These are phyloP conservation scores for Chaenogobius annularis DNA, from an alignment of 2,113 vertebrate species.

Conservation along the genomic window DNA sequence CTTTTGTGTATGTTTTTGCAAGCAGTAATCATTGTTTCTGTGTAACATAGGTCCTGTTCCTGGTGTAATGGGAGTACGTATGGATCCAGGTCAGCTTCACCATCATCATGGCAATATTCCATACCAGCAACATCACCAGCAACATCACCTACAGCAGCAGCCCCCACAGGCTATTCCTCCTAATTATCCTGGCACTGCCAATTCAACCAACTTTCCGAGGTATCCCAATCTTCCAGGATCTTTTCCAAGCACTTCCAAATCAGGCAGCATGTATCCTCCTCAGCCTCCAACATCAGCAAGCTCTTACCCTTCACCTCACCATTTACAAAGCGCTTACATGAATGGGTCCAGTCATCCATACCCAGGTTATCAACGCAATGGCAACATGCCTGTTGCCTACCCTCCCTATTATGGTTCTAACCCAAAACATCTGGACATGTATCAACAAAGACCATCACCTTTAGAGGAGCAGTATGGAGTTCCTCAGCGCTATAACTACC, in stretches of 20 bases:
- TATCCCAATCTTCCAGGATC: constrained; percentile 76
- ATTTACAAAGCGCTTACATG: constrained; percentile 82
- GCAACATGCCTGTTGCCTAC: constrained; percentile 81
- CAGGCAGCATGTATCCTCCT: constrained; percentile 72
- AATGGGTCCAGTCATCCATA: constrained; percentile 85
- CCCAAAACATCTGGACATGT: constrained; percentile 85
- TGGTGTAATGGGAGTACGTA: constrained; percentile 54
- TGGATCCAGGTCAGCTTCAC: constrained; percentile 64
- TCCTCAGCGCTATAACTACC: constrained; percentile 83
- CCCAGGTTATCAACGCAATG: constrained; percentile 87
- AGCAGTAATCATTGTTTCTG: constrained; percentile 6
- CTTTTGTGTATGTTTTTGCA: not conserved
- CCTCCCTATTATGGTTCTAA: constrained; percentile 82
- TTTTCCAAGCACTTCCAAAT: constrained; percentile 82
- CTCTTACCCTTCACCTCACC: constrained; percentile 80
- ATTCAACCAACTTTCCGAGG: constrained; percentile 78
- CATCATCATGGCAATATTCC: constrained; percentile 66
- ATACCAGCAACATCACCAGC: constrained; percentile 43
- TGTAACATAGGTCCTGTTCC: constrained; percentile 57
- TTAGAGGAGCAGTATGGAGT: constrained; percentile 85
- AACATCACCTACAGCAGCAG: constrained; percentile 64
- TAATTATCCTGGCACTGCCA: constrained; percentile 77
- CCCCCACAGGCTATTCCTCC: constrained; percentile 75
- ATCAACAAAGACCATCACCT: constrained; percentile 83
- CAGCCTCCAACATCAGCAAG: constrained; percentile 78